Conservation (phyloP, 2,113 vertebrate species). For the Salvelinus namaycush region DNA sequence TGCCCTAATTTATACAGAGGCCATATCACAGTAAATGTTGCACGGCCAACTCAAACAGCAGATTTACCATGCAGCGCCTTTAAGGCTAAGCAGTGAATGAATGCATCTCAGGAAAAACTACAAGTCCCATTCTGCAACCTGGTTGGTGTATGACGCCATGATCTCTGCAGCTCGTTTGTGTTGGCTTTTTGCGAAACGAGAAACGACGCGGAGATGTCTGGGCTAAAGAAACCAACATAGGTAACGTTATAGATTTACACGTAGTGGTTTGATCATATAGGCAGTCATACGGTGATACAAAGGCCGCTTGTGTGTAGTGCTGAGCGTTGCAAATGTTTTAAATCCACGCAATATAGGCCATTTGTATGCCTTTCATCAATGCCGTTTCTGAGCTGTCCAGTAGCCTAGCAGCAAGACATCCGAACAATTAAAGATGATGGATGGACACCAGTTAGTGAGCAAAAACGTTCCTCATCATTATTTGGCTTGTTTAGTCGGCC, state of each 20-base stretch:
- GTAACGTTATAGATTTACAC: slow-evolving; percentile 29
- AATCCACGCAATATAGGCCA: not conserved
- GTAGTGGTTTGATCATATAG: not conserved
- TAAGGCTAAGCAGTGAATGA: too few relatives aligned
- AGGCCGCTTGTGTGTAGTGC: not conserved
- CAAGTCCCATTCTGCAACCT: slow-evolving; percentile 51
- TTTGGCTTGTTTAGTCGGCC: too few relatives aligned
- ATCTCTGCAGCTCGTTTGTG: slow-evolving; percentile 31
- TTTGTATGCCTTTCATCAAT: too few relatives aligned
- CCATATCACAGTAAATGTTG: too few relatives aligned
- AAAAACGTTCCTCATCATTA: too few relatives aligned
- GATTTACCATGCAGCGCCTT: too few relatives aligned
- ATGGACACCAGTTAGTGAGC: too few relatives aligned
- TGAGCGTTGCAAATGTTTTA: not conserved
- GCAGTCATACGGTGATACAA: not conserved
- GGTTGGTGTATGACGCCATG: slow-evolving; percentile 54
- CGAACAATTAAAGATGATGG: too few relatives aligned
- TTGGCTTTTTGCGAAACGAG: slow-evolving; percentile 56
- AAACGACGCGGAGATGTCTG: slow-evolving; percentile 48
- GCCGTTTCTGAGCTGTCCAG: too few relatives aligned
- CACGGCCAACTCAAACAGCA: too few relatives aligned
- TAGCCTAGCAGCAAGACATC: too few relatives aligned
- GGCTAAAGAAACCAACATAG: slow-evolving; percentile 32
- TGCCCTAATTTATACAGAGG: too few relatives aligned
- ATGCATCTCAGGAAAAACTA: slow-evolving; percentile 18